Evolutionary conservation across 1,140 invertebrate genomes (phyloP).

Genomic region (Atopsyche davidsoni): DNA sequence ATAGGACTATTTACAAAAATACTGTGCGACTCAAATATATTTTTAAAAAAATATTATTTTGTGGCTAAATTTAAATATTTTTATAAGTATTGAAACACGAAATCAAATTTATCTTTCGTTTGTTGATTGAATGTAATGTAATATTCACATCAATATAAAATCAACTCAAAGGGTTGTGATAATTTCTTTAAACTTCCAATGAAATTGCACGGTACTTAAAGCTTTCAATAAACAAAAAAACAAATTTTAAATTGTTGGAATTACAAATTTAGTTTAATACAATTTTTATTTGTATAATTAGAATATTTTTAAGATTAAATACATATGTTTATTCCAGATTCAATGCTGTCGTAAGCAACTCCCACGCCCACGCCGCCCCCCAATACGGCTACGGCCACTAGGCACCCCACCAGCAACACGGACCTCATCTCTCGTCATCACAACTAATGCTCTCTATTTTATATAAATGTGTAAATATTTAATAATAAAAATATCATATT

Average conservation of each 20-base stretch:
- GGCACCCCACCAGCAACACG: neutral
- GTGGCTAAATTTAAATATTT: neutral
- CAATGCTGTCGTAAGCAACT: constrained; percentile 47
- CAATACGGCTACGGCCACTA: constrained; percentile 8
- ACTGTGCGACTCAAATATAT: neutral
- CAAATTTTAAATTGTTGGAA: neutral
- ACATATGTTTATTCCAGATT: constrained; percentile 36
- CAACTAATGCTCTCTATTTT: no score
- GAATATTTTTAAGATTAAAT: neutral
- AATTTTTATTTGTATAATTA: neutral
- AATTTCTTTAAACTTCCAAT: no score
- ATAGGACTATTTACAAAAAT: no score
- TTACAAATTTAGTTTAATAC: neutral
- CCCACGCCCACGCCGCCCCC: constrained; percentile 14
- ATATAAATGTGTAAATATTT: no score
- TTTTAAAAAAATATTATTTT: neutral
- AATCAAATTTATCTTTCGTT: constrained; percentile 1
- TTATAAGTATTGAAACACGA: neutral
- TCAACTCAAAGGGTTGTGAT: no score
- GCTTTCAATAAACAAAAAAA: no score
- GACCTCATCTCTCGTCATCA: neutral
- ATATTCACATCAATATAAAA: no score
- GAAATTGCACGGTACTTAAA: no score
- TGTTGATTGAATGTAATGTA: no score
- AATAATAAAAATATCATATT: no score